Base-by-base conservation (phyloP, 1,140 invertebrate genomes). In the Drosophila tropicalis region DNA sequence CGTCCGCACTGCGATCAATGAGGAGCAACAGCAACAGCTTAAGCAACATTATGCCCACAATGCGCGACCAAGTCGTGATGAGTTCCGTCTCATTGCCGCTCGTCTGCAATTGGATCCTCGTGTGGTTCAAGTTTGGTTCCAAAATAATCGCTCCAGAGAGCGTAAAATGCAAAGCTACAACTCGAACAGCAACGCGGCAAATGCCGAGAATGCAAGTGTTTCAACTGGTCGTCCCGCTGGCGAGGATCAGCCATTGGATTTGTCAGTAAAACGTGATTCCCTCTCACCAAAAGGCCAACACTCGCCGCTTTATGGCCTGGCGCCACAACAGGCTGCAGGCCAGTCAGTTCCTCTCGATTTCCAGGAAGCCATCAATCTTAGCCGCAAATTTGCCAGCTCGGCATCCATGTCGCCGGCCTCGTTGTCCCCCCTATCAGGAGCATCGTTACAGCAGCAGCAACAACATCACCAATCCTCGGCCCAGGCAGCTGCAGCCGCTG, bases 91-190 rank as follows among this genome's bases (percentile, higher is more conserved):
- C 90, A 97, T 99, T 79, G 97, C 98, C 0, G 95, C 97, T 40
- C 95, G 96, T 76, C 96, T 99, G 60, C 96, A 97, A 32, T 96
- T 99, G 76, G 95, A 98, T 34, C 97, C 98, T 39, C 94, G 98
- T 55, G 98, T 99, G 3, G 98, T 99, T 5, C 98, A 99, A 93
- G 96, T 97, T 3, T 99, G 98, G 98, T 99, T 99, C 92, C 98
- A 99, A 93, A 99, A 99, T 92, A 98, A 97, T 79, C 94, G 98
- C 62, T 98, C 98, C 0, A 94, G 98, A 39, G 97, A 98, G 90
- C 94, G 98, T 32, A 94, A 97, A 73, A 95, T 94, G 86, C 94
- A 93, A 44, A 87, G 76, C 56, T 89, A 73, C 64, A 68, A 40
- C 63, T 63, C 58, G 19, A 67, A 64, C 19, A 40, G 32, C 62